Conservation (phyloP, 1,140 invertebrate species). For the Diorhabda elongata region DNA sequence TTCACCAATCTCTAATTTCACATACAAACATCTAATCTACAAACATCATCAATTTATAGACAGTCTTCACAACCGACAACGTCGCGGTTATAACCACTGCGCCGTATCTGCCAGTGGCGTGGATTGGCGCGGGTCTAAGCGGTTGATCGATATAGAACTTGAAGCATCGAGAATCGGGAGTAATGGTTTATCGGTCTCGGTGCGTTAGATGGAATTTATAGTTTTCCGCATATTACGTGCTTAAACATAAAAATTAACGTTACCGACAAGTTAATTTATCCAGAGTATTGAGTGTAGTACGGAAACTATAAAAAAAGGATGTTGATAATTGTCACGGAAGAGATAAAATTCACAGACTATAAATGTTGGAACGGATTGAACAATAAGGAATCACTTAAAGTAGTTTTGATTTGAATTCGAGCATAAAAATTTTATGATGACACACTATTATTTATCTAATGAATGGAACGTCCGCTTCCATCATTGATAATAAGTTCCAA, state of each 20-base stretch:
- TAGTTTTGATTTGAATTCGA: too few species aligned
- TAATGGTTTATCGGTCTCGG: background rate
- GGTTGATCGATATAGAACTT: background rate
- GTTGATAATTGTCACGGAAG: too few species aligned
- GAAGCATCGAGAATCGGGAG: background rate
- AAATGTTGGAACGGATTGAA: too few species aligned
- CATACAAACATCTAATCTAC: too few species aligned
- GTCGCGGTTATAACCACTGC: background rate
- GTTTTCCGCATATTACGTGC: conserved; percentile 1
- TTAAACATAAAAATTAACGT: conserved; percentile 3
- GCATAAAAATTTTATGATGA: too few species aligned
- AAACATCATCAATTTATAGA: too few species aligned
- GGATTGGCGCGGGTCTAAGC: background rate
- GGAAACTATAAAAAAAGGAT: background rate
- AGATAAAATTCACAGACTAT: too few species aligned
- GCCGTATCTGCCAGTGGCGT: background rate
- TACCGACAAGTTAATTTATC: background rate
- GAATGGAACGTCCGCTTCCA: too few species aligned
- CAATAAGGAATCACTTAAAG: too few species aligned
- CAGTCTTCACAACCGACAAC: background rate
- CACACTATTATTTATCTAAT: too few species aligned
- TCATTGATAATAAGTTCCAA: too few species aligned
- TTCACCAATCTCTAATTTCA: too few species aligned
- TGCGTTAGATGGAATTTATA: background rate
- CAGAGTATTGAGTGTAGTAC: background rate